Evolutionary conservation across 2,888 invertebrate species (phyloP), one percentile per base, ranked within the genome.

Genomic region (Synergus umbraculus): DNA sequence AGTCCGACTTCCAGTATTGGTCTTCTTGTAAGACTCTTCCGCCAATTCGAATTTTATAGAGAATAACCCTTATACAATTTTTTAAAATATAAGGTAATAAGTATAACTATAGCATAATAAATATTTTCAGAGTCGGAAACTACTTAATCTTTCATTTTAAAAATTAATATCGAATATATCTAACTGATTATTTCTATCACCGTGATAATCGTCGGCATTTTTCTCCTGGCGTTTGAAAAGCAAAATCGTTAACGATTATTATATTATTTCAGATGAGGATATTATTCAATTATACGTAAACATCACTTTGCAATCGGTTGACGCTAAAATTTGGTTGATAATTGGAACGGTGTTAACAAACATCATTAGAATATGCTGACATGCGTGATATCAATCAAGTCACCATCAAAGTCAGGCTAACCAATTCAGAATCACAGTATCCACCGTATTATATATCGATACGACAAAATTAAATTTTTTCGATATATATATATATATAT

Each of bases 321-420:
- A 49, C 80, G 83, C 82, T 86, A 85, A 83, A 84, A 86, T 87
- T 88, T 85, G 83, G 84, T 83, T 84, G 85, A 84, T 88, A 89
- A 89, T 89, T 88, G 87, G 86, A 78, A 81, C 82, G 79, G 83
- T 79, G 85, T 86, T 84, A 82, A 86, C 87, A 82, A 86, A 87
- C 86, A 86, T 88, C 88, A 89, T 89, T 89, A 89, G 88, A 87
- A 86, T 86, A 86, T 85, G 87, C 86, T 85, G 83, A 86, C 85
- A 88, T 87, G 89, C 86, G 83, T 86, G 87, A 87, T 88, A 88
- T 88, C 87, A 87, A 89, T 89, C 89, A 87, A 88, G 82, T 87
- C 86, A 83, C 86, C 83, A 79, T 77, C 83, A 82, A 84, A 86
- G 87, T 87, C 86, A 81, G 87, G 85, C 84, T 86, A 88, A 86